Evolutionary conservation across 1,140 invertebrate genomes (phyloP).

Genomic region (Chelonus insularis): DNA sequence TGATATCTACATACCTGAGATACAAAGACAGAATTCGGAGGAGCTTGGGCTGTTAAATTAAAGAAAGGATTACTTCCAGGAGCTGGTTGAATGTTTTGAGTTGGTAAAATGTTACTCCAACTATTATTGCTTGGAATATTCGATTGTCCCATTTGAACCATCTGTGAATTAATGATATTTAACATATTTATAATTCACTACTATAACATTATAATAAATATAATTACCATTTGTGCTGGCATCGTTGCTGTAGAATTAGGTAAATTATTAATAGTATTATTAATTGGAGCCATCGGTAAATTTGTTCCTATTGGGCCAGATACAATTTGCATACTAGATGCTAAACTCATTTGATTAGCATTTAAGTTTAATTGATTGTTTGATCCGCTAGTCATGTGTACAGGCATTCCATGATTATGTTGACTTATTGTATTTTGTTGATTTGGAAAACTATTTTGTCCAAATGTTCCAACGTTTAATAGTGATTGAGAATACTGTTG

Average conservation of each 20-base stretch:
- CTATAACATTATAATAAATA: too few relatives aligned
- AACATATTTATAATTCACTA: too few relatives aligned
- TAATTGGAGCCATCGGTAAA: constrained; percentile 29
- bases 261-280: constrained; percentile 46
- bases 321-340: not conserved
- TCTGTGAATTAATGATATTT: too few relatives aligned
- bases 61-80: constrained; percentile 59
- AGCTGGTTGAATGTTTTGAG: constrained; percentile 54
- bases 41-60: constrained; percentile 46
- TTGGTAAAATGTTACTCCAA: constrained; percentile 52
- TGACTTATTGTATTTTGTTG: constrained; percentile 33
- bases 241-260: constrained; percentile 44
- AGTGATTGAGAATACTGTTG: constrained; percentile 47
- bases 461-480: constrained; percentile 38
- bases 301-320: constrained; percentile 6
- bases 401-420: not conserved
- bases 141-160: constrained; percentile 50
- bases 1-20: too few relatives aligned
- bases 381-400: not conserved
- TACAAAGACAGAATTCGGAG: constrained; percentile 35
- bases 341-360: constrained; percentile 29
- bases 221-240: constrained; percentile 48
- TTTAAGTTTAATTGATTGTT: not conserved
- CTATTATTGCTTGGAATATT: constrained; percentile 49
- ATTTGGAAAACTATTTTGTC: constrained; percentile 37